Percentiles rank a stretch among this genome's conserved stretches.
Evolutionary conservation across 2,888 invertebrate species (phyloP).

Genomic region (Eupithecia subfuscata): DNA sequence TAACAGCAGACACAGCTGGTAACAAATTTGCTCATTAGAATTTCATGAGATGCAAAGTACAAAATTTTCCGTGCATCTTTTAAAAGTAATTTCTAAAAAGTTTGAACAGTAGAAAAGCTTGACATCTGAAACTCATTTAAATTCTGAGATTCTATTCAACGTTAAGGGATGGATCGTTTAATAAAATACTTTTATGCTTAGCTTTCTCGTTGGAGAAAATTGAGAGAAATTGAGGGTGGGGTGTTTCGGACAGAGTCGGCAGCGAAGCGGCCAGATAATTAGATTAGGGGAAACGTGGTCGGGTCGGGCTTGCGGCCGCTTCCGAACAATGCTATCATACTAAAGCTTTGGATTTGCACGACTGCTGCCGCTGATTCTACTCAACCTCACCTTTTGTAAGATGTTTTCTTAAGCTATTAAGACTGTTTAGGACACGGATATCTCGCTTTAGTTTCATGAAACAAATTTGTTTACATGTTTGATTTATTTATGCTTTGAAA

Average conservation of each 20-base stretch:
- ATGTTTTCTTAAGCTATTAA: slow-evolving; percentile 16
- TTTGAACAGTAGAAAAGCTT: slow-evolving; percentile 47
- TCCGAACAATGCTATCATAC: slow-evolving; percentile 72
- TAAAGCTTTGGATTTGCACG: slow-evolving; percentile 68
- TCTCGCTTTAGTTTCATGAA: not conserved
- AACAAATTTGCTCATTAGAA: slow-evolving; percentile 35
- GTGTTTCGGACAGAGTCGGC: slow-evolving; percentile 65
- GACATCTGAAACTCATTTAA: slow-evolving; percentile 56
- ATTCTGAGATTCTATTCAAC: slow-evolving; percentile 61
- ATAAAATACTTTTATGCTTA: slow-evolving; percentile 71
- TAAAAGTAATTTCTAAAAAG: slow-evolving; percentile 43
- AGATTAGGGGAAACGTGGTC: slow-evolving; percentile 76
- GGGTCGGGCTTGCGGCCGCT: slow-evolving; percentile 65
- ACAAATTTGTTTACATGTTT: not conserved
- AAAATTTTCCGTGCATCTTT: slow-evolving; percentile 36
- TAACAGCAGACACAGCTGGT: slow-evolving; percentile 17
- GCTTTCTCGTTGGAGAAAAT: slow-evolving; percentile 64
- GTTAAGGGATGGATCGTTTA: slow-evolving; percentile 63
- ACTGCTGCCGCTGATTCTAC: slow-evolving; percentile 52
- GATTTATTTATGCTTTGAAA: not conserved
- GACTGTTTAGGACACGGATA: not conserved
- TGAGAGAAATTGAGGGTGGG: slow-evolving; percentile 63
- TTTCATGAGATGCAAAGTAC: slow-evolving; percentile 38
- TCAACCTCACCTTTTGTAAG: slow-evolving; percentile 46
- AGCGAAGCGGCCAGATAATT: slow-evolving; percentile 79